Conservation (phyloP, 2,797 vertebrate species). For the Enteromius paludinosus region DNA sequence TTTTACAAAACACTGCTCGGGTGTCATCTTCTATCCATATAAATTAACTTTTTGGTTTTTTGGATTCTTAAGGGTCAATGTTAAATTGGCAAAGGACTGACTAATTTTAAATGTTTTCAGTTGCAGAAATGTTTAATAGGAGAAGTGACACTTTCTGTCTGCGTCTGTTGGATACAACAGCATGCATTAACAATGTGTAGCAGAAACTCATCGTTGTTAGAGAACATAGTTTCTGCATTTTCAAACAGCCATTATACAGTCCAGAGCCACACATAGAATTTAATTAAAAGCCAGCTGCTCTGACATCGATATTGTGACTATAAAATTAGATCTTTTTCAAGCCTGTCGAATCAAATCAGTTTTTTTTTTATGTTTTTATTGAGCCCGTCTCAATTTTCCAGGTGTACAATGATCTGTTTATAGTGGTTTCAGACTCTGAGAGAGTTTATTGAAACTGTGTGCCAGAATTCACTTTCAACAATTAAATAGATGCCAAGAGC, state of each 20-base stretch:
- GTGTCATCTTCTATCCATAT: neutral
- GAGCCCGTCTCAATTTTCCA: constrained; percentile 35
- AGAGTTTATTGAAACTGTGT: neutral
- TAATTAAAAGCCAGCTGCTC: constrained; percentile 19
- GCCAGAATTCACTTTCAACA: neutral
- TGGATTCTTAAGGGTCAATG: neutral
- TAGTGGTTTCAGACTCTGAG: constrained; percentile 18
- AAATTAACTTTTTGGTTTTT: constrained; percentile 3
- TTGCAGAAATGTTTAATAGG: constrained; percentile 20
- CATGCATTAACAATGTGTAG: constrained; percentile 18
- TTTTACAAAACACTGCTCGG: constrained; percentile 15
- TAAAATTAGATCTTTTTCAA: constrained; percentile 47
- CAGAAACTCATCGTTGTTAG: constrained; percentile 27
- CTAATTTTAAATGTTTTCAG: constrained; percentile 44
- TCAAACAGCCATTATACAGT: constrained; percentile 33
- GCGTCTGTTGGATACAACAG: constrained; percentile 39
- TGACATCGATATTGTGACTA: constrained; percentile 30
- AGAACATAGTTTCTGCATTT: neutral
- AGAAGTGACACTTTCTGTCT: constrained; percentile 5
- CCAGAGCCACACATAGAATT: constrained; percentile 29
- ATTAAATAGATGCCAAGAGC: constrained; percentile 12
- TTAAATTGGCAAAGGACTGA: neutral
- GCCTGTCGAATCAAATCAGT: constrained; percentile 21
- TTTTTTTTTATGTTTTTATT: constrained; percentile 29
- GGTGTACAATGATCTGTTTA: constrained; percentile 29